Evolutionary conservation across 2,888 invertebrate species (phyloP), one percentile per base, ranked within the genome.

Genomic region (Pachydiplax longipennis): DNA sequence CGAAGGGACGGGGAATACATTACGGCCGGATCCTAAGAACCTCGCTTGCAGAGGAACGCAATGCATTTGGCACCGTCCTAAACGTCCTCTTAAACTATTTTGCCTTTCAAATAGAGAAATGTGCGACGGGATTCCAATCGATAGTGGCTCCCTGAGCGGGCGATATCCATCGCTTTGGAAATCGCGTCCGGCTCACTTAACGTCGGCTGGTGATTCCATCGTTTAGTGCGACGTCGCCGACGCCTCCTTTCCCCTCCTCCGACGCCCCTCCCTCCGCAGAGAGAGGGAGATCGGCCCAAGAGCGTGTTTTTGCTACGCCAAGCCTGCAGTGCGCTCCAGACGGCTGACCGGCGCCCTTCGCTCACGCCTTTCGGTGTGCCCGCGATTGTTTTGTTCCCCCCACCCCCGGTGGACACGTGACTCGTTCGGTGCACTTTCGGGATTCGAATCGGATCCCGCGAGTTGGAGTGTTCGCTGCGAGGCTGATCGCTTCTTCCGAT

Each of bases 231-330:
- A 87, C 87, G 87, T 61, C 87, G 87, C 87, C 87, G 87, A 87
- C 87, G 87, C 87, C 87, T 44, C 48, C n/a, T 40, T 40, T 44
- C 44, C 65, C 87, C n/a, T 40, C 37, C n/a, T n/a, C 37, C 22
- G 31, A 25, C 22, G 53, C 58, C 81, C 81, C 81, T 44, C 81
- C 37, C 81, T 37, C 80, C 80, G 5, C 31, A 10, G 61, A 87
- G 87, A 87, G 87, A 87, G 61, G 18, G 61, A 65, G 37, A 53
- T 58, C 58, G 31, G 87, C 65, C 61, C 65, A 87, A 87, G 87
- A 87, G 87, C 87, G 58, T 87, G 87, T 87, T 87, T 87, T 87
- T 87, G 87, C 87, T 87, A 87, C 87, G 87, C 87, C 65, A 87
- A 61, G 87, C 61, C 87, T 87, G 87, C 87, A 87, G 87, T 87